phyloP scores from a whole-genome alignment of 2,888 invertebrate species.

The Idaea dimidiata region DNA sequence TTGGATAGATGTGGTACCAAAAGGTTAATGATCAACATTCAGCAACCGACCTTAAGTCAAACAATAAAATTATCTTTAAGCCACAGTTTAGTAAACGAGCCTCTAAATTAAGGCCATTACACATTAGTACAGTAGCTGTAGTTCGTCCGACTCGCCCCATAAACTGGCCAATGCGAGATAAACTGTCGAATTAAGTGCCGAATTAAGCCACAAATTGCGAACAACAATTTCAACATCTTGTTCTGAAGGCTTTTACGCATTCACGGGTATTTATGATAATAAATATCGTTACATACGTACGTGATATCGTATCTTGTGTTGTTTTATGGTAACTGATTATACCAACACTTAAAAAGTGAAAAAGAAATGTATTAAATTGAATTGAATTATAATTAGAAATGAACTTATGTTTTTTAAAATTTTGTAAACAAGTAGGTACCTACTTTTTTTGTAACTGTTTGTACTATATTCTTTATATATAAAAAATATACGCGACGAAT shows the following conservation, averaged over 20 bases:
- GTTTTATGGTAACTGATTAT: no score
- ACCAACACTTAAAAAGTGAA: no score
- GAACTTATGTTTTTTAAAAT: no score
- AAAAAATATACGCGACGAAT: no score
- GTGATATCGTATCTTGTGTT: no score
- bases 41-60: conserved; percentile 13
- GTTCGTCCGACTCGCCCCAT: conserved; percentile 47
- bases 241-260: conserved; percentile 22
- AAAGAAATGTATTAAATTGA: no score
- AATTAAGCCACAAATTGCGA: conserved; percentile 58
- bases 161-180: conserved; percentile 55
- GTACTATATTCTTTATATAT: no score
- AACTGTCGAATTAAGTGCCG: conserved; percentile 65
- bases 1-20: neutral
- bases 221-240: conserved; percentile 54
- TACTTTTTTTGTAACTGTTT: no score
- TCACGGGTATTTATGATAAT: no score
- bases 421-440: no score
- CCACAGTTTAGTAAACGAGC: conserved; percentile 24
- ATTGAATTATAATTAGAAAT: no score
- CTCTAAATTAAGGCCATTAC: conserved; percentile 31
- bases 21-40: conserved; percentile 15
- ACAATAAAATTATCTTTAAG: conserved; percentile 26
- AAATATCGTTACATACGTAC: no score
- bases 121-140: conserved; percentile 41